These are phyloP conservation scores for Indicator indicator DNA, from an alignment of 2,113 vertebrate species.

Conservation along the genomic window DNA sequence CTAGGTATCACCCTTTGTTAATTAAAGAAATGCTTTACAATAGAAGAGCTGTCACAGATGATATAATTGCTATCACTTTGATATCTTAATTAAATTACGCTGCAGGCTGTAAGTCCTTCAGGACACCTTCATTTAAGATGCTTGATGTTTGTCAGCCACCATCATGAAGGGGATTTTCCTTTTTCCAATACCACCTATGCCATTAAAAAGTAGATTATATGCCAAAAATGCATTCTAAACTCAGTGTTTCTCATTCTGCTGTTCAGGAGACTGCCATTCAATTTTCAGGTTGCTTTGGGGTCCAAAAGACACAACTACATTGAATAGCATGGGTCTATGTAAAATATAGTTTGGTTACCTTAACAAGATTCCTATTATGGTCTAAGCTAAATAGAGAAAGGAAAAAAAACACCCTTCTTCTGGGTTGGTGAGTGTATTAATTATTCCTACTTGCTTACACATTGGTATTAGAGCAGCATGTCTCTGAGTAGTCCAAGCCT, in stretches of 20 bases:
- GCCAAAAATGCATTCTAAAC: background rate
- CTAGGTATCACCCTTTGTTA: slow-evolving; percentile 19
- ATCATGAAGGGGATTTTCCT: slow-evolving; percentile 10
- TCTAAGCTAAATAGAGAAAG: background rate
- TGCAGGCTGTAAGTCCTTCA: slow-evolving; percentile 73
- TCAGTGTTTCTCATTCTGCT: background rate
- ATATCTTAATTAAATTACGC: slow-evolving; percentile 77
- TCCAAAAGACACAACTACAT: background rate
- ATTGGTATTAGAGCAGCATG: background rate
- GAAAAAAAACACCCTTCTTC: background rate
- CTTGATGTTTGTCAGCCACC: slow-evolving; percentile 71
- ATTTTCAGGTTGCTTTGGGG: background rate
- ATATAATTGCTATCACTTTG: slow-evolving; percentile 72
- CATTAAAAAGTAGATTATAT: background rate
- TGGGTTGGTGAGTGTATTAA: background rate
- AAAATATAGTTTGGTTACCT: background rate
- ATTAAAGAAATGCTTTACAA: slow-evolving; percentile 68
- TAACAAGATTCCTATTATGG: background rate
- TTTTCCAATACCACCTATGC: slow-evolving; percentile 17
- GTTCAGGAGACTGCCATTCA: background rate
- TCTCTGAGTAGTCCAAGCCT: background rate
- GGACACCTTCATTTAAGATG: slow-evolving; percentile 67
- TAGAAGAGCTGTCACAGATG: slow-evolving; percentile 73
- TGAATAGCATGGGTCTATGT: background rate
- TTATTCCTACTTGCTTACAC: background rate